Evolutionary conservation across 2,797 vertebrate species (phyloP), one percentile per base, ranked within the genome.

Genomic region (Rhadinocentrus ornatus): DNA sequence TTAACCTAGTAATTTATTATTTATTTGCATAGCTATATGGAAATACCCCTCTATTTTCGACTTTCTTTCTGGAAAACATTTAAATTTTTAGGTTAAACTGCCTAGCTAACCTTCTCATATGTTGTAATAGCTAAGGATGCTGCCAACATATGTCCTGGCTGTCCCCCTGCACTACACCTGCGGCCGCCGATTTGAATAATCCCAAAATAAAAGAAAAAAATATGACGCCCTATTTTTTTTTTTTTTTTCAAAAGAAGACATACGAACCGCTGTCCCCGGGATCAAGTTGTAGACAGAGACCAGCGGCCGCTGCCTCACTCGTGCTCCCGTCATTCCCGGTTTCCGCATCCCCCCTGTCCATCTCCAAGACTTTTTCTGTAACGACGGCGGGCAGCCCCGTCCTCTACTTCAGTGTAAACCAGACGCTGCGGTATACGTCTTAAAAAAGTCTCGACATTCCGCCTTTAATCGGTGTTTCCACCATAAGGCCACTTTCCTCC

Each of bases 341-440:
- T 62, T 89, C 92, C 83, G 93, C 93, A 79, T 88, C 91, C 80
- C 90, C 86, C 72, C 89, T 90, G 69, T 97, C 96, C 91, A 96
- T 94, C 78, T 80, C 81, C 80, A 22, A 74, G 78, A 70, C 62
- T 52, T 10, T 22, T 69, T 63, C 66, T 31, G 7, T 2, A 59
- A 50, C 67, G 77, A 63, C 73, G 71, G 77, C 65, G 69, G 48
- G 54, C 35, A 32, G 68, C 62, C 64, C 50, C 37, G n/a, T 73
- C 73, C 34, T 64, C 71, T 69, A 73, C 75, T 71, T 87, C 73
- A 76, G 15, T 7, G 34, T 72, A 50, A 56, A 16, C 16, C 13
- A 54, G 76, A 67, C 2, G 66, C 74, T 34, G 53, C 56, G 41
- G 9, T 8, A 3, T 0, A 55, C 46, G 66, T 35, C 24, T 12